Conservation (phyloP, 2,113 vertebrate genomes). For the Scalopus aquaticus region DNA sequence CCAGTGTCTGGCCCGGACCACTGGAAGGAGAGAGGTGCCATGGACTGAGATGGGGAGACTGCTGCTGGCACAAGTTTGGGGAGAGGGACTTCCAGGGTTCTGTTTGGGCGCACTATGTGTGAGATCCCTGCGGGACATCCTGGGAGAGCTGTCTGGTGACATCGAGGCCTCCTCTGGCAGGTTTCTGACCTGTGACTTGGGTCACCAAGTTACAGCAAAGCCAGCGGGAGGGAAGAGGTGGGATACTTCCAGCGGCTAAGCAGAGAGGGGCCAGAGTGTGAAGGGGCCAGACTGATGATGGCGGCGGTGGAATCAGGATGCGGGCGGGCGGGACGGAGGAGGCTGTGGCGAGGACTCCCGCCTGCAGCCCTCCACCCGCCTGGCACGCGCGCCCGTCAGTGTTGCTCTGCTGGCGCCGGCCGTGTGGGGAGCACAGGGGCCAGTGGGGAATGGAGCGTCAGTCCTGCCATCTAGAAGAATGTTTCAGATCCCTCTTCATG, state of each 20-base stretch:
- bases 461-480: background rate
- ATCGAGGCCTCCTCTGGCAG: background rate
- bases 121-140: background rate
- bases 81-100: no score
- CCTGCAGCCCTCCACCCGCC: background rate
- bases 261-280: background rate
- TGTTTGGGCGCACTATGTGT: background rate
- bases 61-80: background rate
- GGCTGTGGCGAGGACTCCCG: background rate
- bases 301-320: background rate
- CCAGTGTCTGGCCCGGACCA: background rate
- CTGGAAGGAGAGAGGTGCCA: background rate
- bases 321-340: background rate
- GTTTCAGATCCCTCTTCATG: no score
- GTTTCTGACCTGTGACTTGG: background rate
- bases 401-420: background rate
- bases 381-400: background rate
- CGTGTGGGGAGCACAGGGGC: background rate
- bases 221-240: background rate
- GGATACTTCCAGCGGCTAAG: background rate
- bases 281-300: no score
- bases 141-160: background rate
- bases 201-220: background rate
- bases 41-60: background rate
- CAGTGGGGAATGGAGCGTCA: background rate